A percentile compares a stretch with the other conserved stretches of the same genome.
Evolutionary conservation across 1,140 invertebrate species (phyloP).

Genomic region (Zaprionus africanus): DNA sequence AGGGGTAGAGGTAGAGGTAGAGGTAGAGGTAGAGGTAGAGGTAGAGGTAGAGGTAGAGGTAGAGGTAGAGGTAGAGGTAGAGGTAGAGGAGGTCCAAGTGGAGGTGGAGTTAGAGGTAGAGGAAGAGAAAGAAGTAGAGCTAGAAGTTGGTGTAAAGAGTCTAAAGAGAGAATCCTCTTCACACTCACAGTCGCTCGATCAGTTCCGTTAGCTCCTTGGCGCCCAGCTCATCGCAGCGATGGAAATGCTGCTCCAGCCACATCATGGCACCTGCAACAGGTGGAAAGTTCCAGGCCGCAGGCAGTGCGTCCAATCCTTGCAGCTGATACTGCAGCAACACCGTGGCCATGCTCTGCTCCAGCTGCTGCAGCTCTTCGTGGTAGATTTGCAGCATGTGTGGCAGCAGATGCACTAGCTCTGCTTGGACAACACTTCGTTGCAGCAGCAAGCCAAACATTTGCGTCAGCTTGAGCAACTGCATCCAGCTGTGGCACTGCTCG

Average conservation of each 20-base stretch:
- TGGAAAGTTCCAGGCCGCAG: constrained; percentile 88
- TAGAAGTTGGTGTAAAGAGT: not conserved
- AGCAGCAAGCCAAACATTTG: constrained; percentile 73
- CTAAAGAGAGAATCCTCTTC: not conserved
- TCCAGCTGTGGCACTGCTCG: constrained; percentile 89
- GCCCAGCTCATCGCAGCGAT: constrained; percentile 62
- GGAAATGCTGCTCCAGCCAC: constrained; percentile 87
- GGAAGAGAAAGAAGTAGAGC: not conserved
- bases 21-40: no score
- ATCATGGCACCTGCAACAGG: constrained; percentile 88
- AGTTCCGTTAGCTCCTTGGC: constrained; percentile 59
- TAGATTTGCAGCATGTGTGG: constrained; percentile 70
- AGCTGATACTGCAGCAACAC: constrained; percentile 62
- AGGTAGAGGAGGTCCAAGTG: not conserved
- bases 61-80: not conserved
- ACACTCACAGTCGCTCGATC: constrained; percentile 60
- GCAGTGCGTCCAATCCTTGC: constrained; percentile 69
- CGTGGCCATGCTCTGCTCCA: constrained; percentile 61
- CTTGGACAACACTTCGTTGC: constrained; percentile 58
- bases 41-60: no score
- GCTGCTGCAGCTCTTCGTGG: constrained; percentile 62
- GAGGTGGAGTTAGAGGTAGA: not conserved
- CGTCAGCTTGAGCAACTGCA: constrained; percentile 86
- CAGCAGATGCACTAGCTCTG: constrained; percentile 65
- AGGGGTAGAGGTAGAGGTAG: no score